Percentiles rank a stretch among this genome's conserved stretches.
phyloP scores from a whole-genome alignment of 1,140 invertebrate genomes.

The Papilio helenus region DNA sequence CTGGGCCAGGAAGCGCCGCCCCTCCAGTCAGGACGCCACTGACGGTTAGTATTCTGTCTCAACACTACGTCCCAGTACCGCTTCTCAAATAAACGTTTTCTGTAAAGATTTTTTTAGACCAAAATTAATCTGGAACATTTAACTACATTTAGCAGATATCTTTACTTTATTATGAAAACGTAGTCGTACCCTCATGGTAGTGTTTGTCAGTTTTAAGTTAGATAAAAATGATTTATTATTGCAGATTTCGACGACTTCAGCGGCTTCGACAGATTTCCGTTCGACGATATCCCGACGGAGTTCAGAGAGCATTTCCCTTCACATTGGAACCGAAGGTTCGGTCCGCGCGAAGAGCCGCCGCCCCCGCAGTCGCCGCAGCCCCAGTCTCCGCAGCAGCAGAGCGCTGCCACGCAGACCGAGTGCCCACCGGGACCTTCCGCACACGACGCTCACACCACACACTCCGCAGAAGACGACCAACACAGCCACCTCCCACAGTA shows the following conservation, averaged over 20 bases:
- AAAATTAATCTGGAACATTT: no score
- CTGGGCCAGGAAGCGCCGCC: constrained; percentile 83
- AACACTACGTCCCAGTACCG: not conserved
- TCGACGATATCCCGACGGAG: constrained; percentile 84
- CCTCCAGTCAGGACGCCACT: constrained; percentile 77
- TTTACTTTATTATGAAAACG: not conserved
- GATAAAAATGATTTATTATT: constrained; percentile 71
- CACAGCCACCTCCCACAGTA: constrained; percentile 85
- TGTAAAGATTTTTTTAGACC: not conserved
- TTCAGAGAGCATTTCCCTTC: constrained; percentile 84
- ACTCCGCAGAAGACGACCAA: constrained; percentile 49
- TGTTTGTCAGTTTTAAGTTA: constrained; percentile 51
- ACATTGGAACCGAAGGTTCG: constrained; percentile 80
- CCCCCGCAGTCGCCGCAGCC: constrained; percentile 54
- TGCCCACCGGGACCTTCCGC: constrained; percentile 54
- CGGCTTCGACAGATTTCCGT: constrained; percentile 83
- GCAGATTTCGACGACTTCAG: constrained; percentile 78
- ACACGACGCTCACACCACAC: constrained; percentile 40
- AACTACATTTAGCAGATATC: no score
- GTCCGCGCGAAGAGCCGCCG: constrained; percentile 62
- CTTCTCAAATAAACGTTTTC: not conserved
- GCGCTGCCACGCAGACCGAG: constrained; percentile 82
- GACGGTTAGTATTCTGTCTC: constrained; percentile 59
- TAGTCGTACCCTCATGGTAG: not conserved
- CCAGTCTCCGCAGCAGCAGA: constrained; percentile 66